Percentiles rank a stretch among this genome's conserved stretches.
Conservation (phyloP, 2,797 vertebrate species). For the Pseudochirops cupreus region DNA sequence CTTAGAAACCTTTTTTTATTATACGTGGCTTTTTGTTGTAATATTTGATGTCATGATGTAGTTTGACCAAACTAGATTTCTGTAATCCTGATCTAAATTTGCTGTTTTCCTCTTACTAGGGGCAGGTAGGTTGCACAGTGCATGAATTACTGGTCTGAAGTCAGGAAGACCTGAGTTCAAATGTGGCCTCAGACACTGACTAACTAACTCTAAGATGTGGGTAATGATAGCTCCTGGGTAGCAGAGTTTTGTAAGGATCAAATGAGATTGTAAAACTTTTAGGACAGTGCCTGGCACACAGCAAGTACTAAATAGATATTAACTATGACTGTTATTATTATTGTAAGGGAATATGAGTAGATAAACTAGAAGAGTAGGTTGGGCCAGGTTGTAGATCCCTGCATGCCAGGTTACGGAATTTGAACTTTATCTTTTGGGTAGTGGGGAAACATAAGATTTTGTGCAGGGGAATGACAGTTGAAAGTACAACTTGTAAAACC, state of each 20-base stretch:
- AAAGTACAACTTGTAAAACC: not conserved
- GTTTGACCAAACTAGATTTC: not conserved
- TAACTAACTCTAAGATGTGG: not conserved
- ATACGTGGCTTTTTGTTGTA: not conserved
- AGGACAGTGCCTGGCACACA: not conserved
- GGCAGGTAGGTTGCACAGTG: not conserved
- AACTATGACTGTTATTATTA: not conserved
- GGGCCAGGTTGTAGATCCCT: not conserved
- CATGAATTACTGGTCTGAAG: not conserved
- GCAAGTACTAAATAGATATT: not conserved
- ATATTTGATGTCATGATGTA: not conserved
- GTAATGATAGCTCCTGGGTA: not conserved
- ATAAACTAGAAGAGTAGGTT: not conserved
- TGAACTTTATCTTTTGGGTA: conserved; percentile 24
- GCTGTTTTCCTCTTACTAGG: not conserved
- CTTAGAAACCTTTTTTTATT: not conserved
- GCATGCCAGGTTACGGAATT: not conserved
- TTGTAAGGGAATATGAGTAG: not conserved
- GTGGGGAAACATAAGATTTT: not conserved
- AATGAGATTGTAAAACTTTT: not conserved
- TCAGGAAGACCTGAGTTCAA: not conserved
- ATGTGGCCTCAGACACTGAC: not conserved
- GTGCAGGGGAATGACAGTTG: not conserved
- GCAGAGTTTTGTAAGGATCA: not conserved
- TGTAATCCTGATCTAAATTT: not conserved